Evolutionary conservation across 2,797 vertebrate species (phyloP), one percentile per base, ranked within the genome.

Genomic region (Fistularia commersonii): DNA sequence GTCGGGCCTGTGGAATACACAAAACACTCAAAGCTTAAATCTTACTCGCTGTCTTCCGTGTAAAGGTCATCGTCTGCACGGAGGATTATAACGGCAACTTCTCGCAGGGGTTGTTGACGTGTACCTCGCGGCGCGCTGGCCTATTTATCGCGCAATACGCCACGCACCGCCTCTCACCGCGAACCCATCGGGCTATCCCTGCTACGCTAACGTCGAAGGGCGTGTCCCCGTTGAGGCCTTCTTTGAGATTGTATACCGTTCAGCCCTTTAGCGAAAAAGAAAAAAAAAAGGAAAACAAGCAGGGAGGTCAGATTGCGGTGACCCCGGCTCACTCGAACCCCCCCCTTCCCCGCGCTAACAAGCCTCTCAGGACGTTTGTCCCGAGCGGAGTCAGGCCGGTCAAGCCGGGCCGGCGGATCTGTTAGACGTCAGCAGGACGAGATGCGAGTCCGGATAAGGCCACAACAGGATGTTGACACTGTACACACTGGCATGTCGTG

Each of bases 381-480:
- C n/a, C n/a, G n/a, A n/a, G n/a, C 6, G 34, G 34, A 35, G 41
- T 15, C 8, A 13, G 10, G 13, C 13, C 8, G 13, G n/a, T 12
- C 11, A 35, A 12, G 7, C 12, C 31, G 13, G 13, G 1, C 7
- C 12, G n/a, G 6, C 8, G 3, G 2, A 57, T 60, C 77, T 80
- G 77, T 58, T 67, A 44, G 58, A 14, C 14, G 52, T 79, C 67
- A 49, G 45, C 12, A n/a, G 11, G 13, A 8, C 11, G 11, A 54
- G 52, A 77, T 61, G 62, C 34, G 47, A 6, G 46, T 33, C 52
- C 32, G 49, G 67, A 70, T 70, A 72, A 68, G 38, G 6, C 11
- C 45, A 52, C 58, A 45, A 42, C 68, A 61, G 51, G 60, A 69
- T 82, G 79, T 82, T 84, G 78, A 76, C 71, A 78, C 54, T 78